phyloP scores from a whole-genome alignment of 37 sponge, comb jelly and placozoan genomes.

The Amphimedon queenslandica region DNA sequence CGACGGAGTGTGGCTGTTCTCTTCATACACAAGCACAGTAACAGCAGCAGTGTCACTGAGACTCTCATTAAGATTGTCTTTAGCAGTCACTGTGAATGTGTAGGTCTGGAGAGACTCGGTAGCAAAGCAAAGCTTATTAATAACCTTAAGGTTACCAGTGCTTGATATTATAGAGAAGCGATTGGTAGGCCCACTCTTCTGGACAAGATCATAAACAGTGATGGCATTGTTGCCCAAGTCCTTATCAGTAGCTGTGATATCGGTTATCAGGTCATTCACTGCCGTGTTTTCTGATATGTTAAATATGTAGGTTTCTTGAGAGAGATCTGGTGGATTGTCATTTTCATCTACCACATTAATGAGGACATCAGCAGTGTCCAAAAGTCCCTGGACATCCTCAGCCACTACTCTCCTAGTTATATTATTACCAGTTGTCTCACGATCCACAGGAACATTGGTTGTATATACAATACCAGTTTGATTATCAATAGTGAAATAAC shows the following conservation, averaged over 20 bases:
- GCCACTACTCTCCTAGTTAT: slow-evolving; percentile 45
- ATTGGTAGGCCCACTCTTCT: not conserved
- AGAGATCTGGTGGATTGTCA: slow-evolving; percentile 58
- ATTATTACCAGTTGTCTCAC: not conserved
- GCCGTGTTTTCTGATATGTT: slow-evolving; percentile 57
- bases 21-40: slow-evolving; percentile 40
- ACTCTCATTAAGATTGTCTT: slow-evolving; percentile 10
- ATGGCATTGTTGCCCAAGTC: slow-evolving; percentile 53
- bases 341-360: slow-evolving; percentile 54
- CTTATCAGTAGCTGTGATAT: slow-evolving; percentile 37
- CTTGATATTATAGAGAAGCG: slow-evolving; percentile 24
- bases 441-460: not conserved
- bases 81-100: slow-evolving; percentile 40
- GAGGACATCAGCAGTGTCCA: slow-evolving; percentile 14
- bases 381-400: slow-evolving; percentile 21
- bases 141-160: slow-evolving; percentile 40
- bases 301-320: slow-evolving; percentile 10
- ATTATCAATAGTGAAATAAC: slow-evolving; percentile 21
- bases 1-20: slow-evolving; percentile 54
- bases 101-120: slow-evolving; percentile 7
- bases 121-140: slow-evolving; percentile 30
- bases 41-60: slow-evolving; percentile 21
- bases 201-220: slow-evolving; percentile 26
- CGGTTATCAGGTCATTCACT: not conserved
- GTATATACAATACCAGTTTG: slow-evolving; percentile 42